A percentile compares a stretch with the other conserved stretches of the same genome.
Conservation (phyloP, 2,888 invertebrate genomes). For the Leucozona laternaria region DNA sequence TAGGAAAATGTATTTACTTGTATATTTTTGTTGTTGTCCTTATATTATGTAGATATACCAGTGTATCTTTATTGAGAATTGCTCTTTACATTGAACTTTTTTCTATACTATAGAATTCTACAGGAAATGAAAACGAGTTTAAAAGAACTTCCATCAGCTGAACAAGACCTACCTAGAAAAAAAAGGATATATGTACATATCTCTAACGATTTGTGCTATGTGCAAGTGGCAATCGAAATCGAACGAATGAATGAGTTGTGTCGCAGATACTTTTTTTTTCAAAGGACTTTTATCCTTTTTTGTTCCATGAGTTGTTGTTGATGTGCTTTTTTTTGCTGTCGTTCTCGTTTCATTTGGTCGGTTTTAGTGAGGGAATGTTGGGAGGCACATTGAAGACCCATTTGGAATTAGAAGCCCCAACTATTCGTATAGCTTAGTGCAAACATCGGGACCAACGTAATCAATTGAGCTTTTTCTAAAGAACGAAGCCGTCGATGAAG, state of each 20-base stretch:
- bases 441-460: conserved; percentile 29
- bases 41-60: neutral
- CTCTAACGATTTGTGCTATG: conserved; percentile 51
- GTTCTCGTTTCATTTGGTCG: neutral
- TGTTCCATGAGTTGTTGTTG: neutral
- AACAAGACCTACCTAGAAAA: neutral
- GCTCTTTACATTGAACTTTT: conserved; percentile 12
- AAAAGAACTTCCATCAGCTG: neutral
- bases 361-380: neutral
- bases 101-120: neutral
- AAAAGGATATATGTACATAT: conserved; percentile 31
- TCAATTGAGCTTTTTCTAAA: conserved; percentile 57
- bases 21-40: neutral
- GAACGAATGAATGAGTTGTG: conserved; percentile 61
- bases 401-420: conserved; percentile 12
- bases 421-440: neutral
- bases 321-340: neutral
- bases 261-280: conserved; percentile 48
- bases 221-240: conserved; percentile 61
- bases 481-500: conserved; percentile 40
- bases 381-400: conserved; percentile 17
- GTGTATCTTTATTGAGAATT: neutral
- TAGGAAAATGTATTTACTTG: conserved; percentile 46
- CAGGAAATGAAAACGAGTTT: neutral
- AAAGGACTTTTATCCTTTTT: conserved; percentile 44